Conservation (phyloP, 2,113 vertebrate species). For the Ceyx margarethae region DNA sequence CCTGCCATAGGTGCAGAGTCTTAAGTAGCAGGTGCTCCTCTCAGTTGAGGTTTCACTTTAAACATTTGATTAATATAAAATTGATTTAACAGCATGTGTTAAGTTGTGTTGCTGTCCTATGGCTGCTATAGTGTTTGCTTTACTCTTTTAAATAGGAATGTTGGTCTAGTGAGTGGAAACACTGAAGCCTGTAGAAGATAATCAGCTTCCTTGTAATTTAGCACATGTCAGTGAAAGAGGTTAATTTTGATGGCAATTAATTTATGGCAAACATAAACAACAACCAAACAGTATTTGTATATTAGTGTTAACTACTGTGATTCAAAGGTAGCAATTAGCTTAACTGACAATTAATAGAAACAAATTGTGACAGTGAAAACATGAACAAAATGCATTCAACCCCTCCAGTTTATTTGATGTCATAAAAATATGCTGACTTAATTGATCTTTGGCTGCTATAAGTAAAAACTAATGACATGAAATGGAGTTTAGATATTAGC, state of each 20-base stretch:
- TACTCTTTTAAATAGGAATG: not conserved
- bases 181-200: constrained; percentile 8
- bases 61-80: not conserved
- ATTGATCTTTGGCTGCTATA: constrained; percentile 61
- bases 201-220: constrained; percentile 58
- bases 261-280: constrained; percentile 38
- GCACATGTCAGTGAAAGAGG: not conserved
- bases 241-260: constrained; percentile 54
- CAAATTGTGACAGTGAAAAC: constrained; percentile 64
- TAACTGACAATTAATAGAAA: constrained; percentile 67
- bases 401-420: constrained; percentile 52
- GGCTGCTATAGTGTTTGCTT: not conserved
- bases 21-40: not conserved
- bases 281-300: constrained; percentile 45
- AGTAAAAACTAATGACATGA: constrained; percentile 51
- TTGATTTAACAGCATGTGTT: not conserved
- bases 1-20: not conserved
- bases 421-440: constrained; percentile 70
- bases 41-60: not conserved
- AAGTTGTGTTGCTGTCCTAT: not conserved
- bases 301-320: constrained; percentile 45
- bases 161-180: not conserved
- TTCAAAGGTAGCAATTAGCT: constrained; percentile 56
- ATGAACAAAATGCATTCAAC: constrained; percentile 67
- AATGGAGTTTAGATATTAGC: constrained; percentile 31